These are phyloP conservation scores for Turritopsis dohrnii DNA, from an alignment of 30 jellyfish, hydroid and myxozoan genomes.

Conservation along the genomic window DNA sequence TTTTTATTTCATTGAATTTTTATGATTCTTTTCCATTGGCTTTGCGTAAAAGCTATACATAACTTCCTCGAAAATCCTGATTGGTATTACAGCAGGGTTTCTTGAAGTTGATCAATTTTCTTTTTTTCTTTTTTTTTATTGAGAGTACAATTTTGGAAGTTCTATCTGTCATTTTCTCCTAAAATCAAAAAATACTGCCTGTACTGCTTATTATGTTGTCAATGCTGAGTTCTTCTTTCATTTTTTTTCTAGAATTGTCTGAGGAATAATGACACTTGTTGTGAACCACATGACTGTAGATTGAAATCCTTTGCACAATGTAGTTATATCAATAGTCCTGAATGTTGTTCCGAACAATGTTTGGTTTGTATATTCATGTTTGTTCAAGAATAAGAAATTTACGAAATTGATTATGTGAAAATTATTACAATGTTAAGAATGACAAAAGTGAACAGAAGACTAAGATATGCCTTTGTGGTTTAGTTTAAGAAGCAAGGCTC, in stretches of 20 bases:
- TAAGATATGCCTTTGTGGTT: not conserved
- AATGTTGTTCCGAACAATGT: conserved; percentile 65
- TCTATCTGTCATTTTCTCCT: too few relatives aligned
- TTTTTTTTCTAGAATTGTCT: conserved; percentile 47
- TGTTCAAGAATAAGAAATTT: not conserved
- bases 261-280: conserved; percentile 56
- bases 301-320: conserved; percentile 78
- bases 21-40: not conserved
- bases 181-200: too few relatives aligned
- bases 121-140: too few relatives aligned
- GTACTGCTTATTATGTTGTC: too few relatives aligned
- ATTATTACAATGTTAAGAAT: too few relatives aligned
- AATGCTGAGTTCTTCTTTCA: too few relatives aligned
- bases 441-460: too few relatives aligned
- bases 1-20: not conserved
- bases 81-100: too few relatives aligned
- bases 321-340: conserved; percentile 70
- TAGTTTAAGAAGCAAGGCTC: conserved; percentile 85
- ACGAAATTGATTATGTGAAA: not conserved
- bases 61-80: not conserved
- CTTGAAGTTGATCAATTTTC: too few relatives aligned
- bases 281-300: conserved; percentile 72
- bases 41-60: not conserved
- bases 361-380: conserved; percentile 41
- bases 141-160: too few relatives aligned